Percentiles rank a stretch among this genome's conserved stretches.
Evolutionary conservation across 2,797 vertebrate species (phyloP).

Genomic region (Yasuhikotakia modesta): DNA sequence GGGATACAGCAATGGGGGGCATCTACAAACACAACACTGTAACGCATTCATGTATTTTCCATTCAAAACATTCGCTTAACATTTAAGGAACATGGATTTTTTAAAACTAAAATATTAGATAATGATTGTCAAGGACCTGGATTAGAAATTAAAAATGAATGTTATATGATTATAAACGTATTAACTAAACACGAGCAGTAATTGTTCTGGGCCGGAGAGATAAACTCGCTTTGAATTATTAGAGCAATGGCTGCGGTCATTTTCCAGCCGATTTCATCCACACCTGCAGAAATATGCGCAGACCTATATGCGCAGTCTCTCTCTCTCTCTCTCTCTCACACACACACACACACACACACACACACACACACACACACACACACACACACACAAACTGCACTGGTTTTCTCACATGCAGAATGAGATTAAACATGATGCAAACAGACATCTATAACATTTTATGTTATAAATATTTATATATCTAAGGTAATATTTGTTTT

Average conservation of each 20-base stretch:
- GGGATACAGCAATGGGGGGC: not conserved
- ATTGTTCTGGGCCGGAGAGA: slow-evolving; percentile 23
- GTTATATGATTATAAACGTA: not conserved
- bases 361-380: slow-evolving; percentile 26
- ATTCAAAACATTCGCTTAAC: not conserved
- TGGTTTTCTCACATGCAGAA: not conserved
- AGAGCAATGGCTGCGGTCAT: slow-evolving; percentile 53
- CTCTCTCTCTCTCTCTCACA: slow-evolving; percentile 15
- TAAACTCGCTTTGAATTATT: slow-evolving; percentile 33
- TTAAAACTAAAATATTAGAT: not conserved
- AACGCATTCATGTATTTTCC: not conserved
- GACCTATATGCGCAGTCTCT: slow-evolving; percentile 27
- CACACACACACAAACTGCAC: slow-evolving; percentile 8
- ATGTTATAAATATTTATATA: not conserved
- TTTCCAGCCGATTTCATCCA: slow-evolving; percentile 57
- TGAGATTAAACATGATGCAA: not conserved
- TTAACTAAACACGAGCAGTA: slow-evolving; percentile 20
- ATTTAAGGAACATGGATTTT: not conserved
- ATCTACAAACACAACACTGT: not conserved
- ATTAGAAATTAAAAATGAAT: too few species aligned
- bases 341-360: not conserved
- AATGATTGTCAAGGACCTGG: not conserved
- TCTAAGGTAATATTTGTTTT: not conserved
- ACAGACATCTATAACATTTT: slow-evolving; percentile 1
- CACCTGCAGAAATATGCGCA: slow-evolving; percentile 53